Conservation (phyloP, 2,888 invertebrate species). For the Marasmarcha lunaedactyla region DNA sequence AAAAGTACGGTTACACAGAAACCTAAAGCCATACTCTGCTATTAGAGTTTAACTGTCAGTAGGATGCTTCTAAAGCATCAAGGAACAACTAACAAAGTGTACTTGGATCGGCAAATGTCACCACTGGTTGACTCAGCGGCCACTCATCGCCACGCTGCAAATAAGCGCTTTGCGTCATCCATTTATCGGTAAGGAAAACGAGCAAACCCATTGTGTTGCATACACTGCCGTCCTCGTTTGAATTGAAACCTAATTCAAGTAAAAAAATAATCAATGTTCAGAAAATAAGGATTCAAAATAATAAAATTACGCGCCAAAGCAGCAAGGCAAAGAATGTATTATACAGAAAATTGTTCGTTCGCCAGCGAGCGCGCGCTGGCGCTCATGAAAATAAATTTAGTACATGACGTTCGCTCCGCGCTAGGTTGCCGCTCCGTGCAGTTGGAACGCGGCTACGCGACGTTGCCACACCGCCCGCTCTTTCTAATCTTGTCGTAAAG, state of each 20-base stretch:
- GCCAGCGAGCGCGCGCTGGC: constrained; percentile 34
- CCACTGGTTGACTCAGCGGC: constrained; percentile 54
- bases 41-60: too few relatives aligned
- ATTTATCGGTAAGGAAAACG: constrained; percentile 57
- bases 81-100: constrained; percentile 23
- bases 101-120: constrained; percentile 20
- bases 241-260: constrained; percentile 13
- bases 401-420: constrained; percentile 63
- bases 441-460: constrained; percentile 62
- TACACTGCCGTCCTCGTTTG: constrained; percentile 2
- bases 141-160: constrained; percentile 65
- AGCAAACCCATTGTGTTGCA: constrained; percentile 42
- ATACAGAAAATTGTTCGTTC: constrained; percentile 45
- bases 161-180: constrained; percentile 68
- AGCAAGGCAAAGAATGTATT: constrained; percentile 29
- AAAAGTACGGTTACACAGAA: too few relatives aligned
- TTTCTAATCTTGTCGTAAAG: constrained; percentile 71
- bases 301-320: constrained; percentile 45
- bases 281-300: constrained; percentile 8
- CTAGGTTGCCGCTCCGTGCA: constrained; percentile 53
- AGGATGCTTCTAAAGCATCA: too few relatives aligned
- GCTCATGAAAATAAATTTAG: constrained; percentile 71
- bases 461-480: constrained; percentile 65
- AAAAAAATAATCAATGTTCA: background rate
- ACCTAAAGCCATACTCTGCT: too few relatives aligned